Evolutionary conservation across 2,113 vertebrate species (phyloP).

Genomic region (Engystomops pustulosus): DNA sequence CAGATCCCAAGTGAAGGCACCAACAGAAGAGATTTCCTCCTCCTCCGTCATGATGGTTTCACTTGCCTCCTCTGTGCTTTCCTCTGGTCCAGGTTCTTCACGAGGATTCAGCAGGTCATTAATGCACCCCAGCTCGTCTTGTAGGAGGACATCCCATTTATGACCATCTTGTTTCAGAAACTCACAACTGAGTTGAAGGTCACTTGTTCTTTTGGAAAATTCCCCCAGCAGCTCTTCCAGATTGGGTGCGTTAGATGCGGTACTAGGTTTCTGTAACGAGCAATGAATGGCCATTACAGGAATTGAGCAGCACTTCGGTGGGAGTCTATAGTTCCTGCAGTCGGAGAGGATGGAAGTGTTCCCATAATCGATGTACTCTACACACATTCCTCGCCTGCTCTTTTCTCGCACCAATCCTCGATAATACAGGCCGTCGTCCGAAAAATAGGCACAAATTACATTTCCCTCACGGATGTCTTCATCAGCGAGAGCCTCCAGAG

Average conservation of each 20-base stretch:
- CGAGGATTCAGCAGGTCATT: slow-evolving; percentile 63
- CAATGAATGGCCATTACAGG: slow-evolving; percentile 82
- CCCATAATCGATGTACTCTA: slow-evolving; percentile 93
- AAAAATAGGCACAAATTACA: slow-evolving; percentile 82
- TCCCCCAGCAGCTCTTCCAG: slow-evolving; percentile 64
- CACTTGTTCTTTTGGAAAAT: slow-evolving; percentile 75
- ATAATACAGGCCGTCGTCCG: slow-evolving; percentile 85
- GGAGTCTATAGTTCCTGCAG: slow-evolving; percentile 72
- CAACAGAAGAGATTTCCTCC: not conserved
- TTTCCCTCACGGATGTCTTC: slow-evolving; percentile 75
- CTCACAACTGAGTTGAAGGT: slow-evolving; percentile 74
- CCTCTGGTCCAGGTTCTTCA: not conserved
- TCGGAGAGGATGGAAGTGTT: slow-evolving; percentile 76
- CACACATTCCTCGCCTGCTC: slow-evolving; percentile 53
- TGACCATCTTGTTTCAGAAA: slow-evolving; percentile 77
- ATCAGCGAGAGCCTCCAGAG: slow-evolving; percentile 53
- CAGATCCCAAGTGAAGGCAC: slow-evolving; percentile 66
- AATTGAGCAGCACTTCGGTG: slow-evolving; percentile 64
- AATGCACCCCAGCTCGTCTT: slow-evolving; percentile 72
- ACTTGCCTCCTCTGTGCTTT: not conserved
- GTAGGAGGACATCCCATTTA: slow-evolving; percentile 85
- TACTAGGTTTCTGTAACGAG: slow-evolving; percentile 70
- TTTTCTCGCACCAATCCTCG: slow-evolving; percentile 80
- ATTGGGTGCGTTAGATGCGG: slow-evolving; percentile 49
- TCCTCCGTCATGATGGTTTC: slow-evolving; percentile 1